Evolutionary conservation across 2,888 invertebrate genomes (phyloP), one percentile per base, ranked within the genome.

Genomic region (Hylaea fasciaria): DNA sequence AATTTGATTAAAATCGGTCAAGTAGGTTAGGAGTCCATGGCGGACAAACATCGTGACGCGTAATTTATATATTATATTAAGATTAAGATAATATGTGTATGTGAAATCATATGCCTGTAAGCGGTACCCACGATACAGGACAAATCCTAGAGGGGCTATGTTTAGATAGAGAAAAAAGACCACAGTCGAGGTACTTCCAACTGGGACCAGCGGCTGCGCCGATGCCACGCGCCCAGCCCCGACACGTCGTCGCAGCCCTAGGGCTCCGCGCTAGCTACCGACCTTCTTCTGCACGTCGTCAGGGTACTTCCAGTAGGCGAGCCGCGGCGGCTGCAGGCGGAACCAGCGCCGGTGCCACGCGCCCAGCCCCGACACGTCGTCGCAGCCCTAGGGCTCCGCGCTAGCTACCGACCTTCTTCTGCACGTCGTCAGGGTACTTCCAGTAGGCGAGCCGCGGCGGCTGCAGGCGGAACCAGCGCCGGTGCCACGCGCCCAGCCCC

Each of bases 171-270:
- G n/a, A n/a, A n/a, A n/a, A n/a, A n/a, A n/a, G n/a, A n/a, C n/a
- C n/a, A n/a, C n/a, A n/a, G 73, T 99, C 99, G 0, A 99, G 99
- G 87, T 99, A 99, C 88, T 97, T 97, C 99, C 99, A 99, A 89
- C 96, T 99, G 58, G 95, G 29, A 99, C 92, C 28, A 94, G 91
- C 32, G 96, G 95, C 99, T 99, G 70, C 98, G 95, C 17, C 99
- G 94, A 85, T 98, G 98, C 99, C 99, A 99, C 0, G 98, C 97
- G 2, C 98, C 99, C 69, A 98, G 96, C 0, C 99, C 99, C 57
- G 96, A 96, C 35, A 98, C 95, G 83, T 99, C 98, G 83, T 98
- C 98, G 90, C 98, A 99, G 94, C 82, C 0, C 76, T n/a, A n/a
- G n/a, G 81, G 2, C 90, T 71, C 0, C 79, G 78, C 0, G 89